A percentile compares a stretch with the other conserved stretches of the same genome.
These are phyloP conservation scores for Melanotaenia maccullochi DNA, from an alignment of 2,797 vertebrate species.

Conservation along the genomic window DNA sequence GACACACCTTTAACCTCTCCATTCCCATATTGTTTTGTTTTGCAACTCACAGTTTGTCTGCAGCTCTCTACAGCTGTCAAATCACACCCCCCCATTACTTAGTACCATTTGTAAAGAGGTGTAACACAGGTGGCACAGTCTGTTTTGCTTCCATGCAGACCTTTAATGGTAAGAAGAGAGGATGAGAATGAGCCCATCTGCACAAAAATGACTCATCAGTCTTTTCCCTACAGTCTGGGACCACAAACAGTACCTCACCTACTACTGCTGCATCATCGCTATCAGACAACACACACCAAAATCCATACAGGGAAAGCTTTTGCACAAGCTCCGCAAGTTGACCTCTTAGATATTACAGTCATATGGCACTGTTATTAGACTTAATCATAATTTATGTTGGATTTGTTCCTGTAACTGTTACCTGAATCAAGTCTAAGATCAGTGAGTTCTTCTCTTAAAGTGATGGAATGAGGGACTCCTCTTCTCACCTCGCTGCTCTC, in stretches of 20 bases:
- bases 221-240: constrained; percentile 27
- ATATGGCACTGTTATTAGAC: neutral
- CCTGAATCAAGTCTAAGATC: constrained; percentile 20
- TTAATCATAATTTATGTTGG: constrained; percentile 11
- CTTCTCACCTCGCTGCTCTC: constrained; percentile 24
- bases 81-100: constrained; percentile 47
- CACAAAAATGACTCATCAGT: constrained; percentile 50
- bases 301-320: constrained; percentile 14
- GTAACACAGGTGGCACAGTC: constrained; percentile 42
- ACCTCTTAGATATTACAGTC: neutral
- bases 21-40: constrained; percentile 12
- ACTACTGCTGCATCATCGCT: constrained; percentile 4
- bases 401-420: constrained; percentile 5
- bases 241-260: constrained; percentile 3
- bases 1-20: constrained; percentile 15
- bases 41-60: constrained; percentile 15
- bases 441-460: constrained; percentile 17
- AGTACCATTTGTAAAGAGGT: constrained; percentile 46
- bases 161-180: constrained; percentile 50
- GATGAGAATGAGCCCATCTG: constrained; percentile 58
- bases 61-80: constrained; percentile 44
- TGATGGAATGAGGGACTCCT: constrained; percentile 28
- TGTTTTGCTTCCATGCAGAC: constrained; percentile 30
- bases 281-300: constrained; percentile 4
- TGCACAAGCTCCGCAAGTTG: neutral